phyloP scores from a whole-genome alignment of 2,888 invertebrate genomes.

The Panopea generosa region DNA sequence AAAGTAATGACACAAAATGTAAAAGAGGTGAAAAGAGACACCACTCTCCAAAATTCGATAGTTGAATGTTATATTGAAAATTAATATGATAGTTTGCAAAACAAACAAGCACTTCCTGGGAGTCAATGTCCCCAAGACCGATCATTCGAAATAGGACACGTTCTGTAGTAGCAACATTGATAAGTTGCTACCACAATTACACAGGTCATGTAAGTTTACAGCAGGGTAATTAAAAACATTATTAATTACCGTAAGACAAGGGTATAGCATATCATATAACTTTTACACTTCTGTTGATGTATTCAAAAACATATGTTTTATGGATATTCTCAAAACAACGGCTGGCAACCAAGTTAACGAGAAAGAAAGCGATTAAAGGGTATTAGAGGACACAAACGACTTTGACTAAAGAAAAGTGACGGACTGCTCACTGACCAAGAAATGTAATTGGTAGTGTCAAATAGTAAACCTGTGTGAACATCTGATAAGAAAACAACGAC shows the following conservation, averaged over 20 bases:
- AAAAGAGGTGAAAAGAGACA: no score
- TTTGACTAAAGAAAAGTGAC: conserved; percentile 25
- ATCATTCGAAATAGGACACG: no score
- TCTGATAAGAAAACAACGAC: conserved; percentile 44
- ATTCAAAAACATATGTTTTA: conserved; percentile 2
- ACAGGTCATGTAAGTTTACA: conserved; percentile 1
- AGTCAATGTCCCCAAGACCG: no score
- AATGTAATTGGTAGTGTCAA: conserved; percentile 61
- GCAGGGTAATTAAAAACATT: neutral
- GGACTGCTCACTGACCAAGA: conserved; percentile 43
- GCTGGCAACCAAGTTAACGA: no score
- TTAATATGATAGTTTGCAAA: no score
- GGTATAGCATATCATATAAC: neutral
- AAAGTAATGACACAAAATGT: no score
- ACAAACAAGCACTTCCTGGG: no score
- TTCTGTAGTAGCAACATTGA: neutral
- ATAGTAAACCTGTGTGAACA: conserved; percentile 44
- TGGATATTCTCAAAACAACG: no score
- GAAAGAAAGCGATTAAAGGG: neutral
- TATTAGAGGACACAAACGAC: neutral
- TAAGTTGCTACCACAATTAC: neutral
- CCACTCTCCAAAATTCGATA: no score
- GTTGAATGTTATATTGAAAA: no score
- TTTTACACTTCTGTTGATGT: neutral
- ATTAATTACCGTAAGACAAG: conserved; percentile 2